Conservation (phyloP, 2,888 invertebrate species). For the Nomada goodeniana region DNA sequence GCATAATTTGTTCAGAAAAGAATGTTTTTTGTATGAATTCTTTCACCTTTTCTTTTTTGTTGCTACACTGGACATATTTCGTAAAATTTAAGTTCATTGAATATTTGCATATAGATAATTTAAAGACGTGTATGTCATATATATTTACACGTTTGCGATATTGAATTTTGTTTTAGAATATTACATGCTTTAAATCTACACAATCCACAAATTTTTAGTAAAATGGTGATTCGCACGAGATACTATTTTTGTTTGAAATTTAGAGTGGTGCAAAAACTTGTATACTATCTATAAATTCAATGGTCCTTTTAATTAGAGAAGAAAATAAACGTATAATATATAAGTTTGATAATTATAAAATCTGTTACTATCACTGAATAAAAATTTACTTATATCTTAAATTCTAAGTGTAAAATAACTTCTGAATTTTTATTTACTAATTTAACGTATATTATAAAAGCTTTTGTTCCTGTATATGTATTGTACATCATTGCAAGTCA, state of each 20-base stretch:
- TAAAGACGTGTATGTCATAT: neutral
- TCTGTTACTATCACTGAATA: neutral
- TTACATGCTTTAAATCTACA: slow-evolving; percentile 32
- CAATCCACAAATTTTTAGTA: slow-evolving; percentile 43
- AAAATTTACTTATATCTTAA: slow-evolving; percentile 6
- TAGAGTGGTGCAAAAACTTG: slow-evolving; percentile 18
- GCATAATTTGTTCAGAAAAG: slow-evolving; percentile 7
- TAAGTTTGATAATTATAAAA: slow-evolving; percentile 26
- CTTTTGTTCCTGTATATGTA: slow-evolving; percentile 8
- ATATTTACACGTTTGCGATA: slow-evolving; percentile 42
- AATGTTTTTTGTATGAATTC: slow-evolving; percentile 4
- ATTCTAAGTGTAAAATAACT: slow-evolving; percentile 11
- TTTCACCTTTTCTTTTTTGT: slow-evolving; percentile 1
- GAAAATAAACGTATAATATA: neutral
- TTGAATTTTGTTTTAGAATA: slow-evolving; percentile 20
- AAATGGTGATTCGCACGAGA: slow-evolving; percentile 14
- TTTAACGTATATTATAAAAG: slow-evolving; percentile 19
- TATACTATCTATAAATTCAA: slow-evolving; percentile 14
- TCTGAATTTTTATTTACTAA: slow-evolving; percentile 10
- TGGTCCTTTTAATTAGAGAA: neutral
- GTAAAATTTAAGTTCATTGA: slow-evolving; percentile 21
- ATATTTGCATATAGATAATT: slow-evolving; percentile 27
- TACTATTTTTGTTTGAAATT: slow-evolving; percentile 30
- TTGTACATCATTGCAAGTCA: slow-evolving; percentile 20
- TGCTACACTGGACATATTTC: slow-evolving; percentile 30